Evolutionary conservation across 2,888 invertebrate genomes (phyloP).

Genomic region (Flabesymbios commensalis): DNA sequence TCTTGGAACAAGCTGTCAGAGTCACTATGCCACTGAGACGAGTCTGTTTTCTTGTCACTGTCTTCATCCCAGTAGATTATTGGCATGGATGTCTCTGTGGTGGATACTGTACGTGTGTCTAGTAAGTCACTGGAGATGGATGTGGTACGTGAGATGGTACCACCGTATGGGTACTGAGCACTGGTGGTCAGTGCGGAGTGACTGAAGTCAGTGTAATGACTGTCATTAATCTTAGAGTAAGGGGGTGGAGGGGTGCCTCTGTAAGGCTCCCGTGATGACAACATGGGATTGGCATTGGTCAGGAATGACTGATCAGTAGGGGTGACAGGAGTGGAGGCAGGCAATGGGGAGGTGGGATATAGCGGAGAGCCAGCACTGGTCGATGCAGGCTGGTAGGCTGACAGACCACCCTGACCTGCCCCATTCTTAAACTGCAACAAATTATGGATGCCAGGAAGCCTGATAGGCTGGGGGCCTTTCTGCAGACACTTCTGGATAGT

Average conservation of each 20-base stretch:
- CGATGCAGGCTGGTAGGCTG: too few relatives aligned
- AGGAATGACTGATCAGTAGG: too few relatives aligned
- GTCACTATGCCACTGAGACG: background rate
- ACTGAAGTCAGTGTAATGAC: too few relatives aligned
- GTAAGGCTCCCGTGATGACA: too few relatives aligned
- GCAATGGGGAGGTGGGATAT: too few relatives aligned
- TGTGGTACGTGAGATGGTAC: background rate
- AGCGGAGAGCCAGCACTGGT: too few relatives aligned
- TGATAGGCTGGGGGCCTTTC: background rate
- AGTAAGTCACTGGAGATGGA: background rate
- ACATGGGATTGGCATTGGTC: too few relatives aligned
- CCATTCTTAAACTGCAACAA: constrained; percentile 8
- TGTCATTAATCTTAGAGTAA: too few relatives aligned
- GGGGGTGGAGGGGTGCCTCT: too few relatives aligned
- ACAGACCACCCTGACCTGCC: too few relatives aligned
- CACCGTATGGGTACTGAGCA: background rate
- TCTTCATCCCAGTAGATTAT: constrained; percentile 7
- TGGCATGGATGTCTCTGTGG: background rate
- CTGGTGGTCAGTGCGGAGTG: background rate
- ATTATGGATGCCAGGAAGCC: constrained; percentile 10
- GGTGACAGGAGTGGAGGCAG: too few relatives aligned
- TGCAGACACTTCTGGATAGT: constrained; percentile 11
- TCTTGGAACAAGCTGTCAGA: background rate
- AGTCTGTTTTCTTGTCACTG: background rate
- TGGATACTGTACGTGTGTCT: background rate